Base-by-base conservation (phyloP, 1,140 invertebrate genomes). In the Drosophila simulans region DNA sequence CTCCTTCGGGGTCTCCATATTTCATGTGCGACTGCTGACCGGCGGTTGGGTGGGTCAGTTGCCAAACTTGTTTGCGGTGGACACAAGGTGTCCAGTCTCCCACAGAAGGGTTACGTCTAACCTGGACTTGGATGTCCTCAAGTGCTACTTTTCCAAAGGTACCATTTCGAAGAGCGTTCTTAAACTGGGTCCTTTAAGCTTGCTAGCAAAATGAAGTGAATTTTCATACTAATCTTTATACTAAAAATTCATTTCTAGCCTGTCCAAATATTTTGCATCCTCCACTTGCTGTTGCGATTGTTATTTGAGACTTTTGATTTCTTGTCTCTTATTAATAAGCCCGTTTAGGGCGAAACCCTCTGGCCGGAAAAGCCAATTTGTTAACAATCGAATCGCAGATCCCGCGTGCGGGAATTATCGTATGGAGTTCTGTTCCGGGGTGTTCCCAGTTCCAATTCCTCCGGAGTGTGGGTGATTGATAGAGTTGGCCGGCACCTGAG, bases 401-500 rank as follows among this genome's bases (percentile, higher is more conserved):
- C 20, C 20, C 65, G 64, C 56, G 35, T 64, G 25, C 34, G 60
- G 56, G 31, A 13, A 53, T 20, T 31, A 31, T 8, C 8, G 1
- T 31, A 31, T 7, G 27, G 1, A 20, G 1, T 20, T 20, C 20
- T 22, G 20, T 22, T 0, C 20, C 3, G 20, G 20, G 4, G 1
- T 12, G 7, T 34, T 31, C 27, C 27, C 27, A 31, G 27, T 31
- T 31, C 27, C 27, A 7, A 31, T 8, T 31, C 27, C 27, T 0
- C 7, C 7, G 13, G 34, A 31, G 43, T 15, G 15, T 22, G 64
- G 62, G 68, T 70, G 68, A 70, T 70, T 70, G 68, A 70, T 63
- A 63, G 59, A 63, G 60, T 49, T 65, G 15, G 34, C 63, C 48
- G 64, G 58, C 76, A 77, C 82, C 81, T 86, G 40, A 45, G 57